Conservation (phyloP, 1,140 invertebrate species). For the Oscheius sp. region DNA sequence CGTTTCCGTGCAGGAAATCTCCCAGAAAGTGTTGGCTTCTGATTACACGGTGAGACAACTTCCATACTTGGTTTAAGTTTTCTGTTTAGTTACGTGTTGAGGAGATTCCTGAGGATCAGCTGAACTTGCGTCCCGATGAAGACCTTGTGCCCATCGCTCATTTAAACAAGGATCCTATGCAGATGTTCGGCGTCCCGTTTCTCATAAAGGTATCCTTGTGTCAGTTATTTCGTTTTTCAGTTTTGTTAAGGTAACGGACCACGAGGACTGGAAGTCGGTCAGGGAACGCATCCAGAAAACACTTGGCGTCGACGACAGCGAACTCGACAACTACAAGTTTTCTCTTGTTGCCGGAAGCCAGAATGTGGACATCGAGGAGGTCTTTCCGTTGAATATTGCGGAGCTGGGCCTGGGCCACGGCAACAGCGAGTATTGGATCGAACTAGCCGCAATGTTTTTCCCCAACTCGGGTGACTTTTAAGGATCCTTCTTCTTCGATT, state of each 20-base stretch:
- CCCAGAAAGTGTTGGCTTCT: constrained; percentile 32
- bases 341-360: constrained; percentile 74
- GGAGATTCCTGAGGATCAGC: constrained; percentile 87
- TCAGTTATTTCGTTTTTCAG: background rate
- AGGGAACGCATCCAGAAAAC: constrained; percentile 89
- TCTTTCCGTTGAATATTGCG: constrained; percentile 72
- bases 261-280: constrained; percentile 80
- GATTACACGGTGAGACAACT: constrained; percentile 64
- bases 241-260: constrained; percentile 58
- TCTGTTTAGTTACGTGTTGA: constrained; percentile 78
- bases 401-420: constrained; percentile 62
- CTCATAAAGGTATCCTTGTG: constrained; percentile 75
- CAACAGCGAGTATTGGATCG: constrained; percentile 15
- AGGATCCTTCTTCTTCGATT: constrained; percentile 1
- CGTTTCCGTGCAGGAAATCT: constrained; percentile 23
- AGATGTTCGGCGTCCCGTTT: constrained; percentile 97
- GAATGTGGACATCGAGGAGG: constrained; percentile 75
- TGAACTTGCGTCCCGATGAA: constrained; percentile 76
- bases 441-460: too few species aligned
- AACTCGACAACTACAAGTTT: constrained; percentile 90
- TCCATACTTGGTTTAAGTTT: constrained; percentile 39
- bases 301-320: constrained; percentile 90
- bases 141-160: constrained; percentile 89
- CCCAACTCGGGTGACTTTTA: too few species aligned
- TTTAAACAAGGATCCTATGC: constrained; percentile 92